Evolutionary conservation across 1,140 invertebrate species (phyloP), one percentile per base, ranked within the genome.

Genomic region (Manduca sexta): DNA sequence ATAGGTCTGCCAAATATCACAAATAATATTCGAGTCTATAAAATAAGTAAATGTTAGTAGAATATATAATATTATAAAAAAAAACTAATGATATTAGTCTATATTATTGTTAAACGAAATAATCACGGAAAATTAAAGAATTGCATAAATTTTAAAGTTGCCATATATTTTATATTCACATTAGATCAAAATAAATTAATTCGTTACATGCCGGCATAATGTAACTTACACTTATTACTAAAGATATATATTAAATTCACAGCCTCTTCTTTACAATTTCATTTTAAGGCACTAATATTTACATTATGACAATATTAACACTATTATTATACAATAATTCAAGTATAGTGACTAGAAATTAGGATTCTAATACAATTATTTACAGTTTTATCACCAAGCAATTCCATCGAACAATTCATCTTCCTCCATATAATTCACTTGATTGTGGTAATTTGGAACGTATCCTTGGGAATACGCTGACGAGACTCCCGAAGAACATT

Each of bases 381-480:
- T 82, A 67, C 84, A 83, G 43, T 88, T 76, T 79, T 93, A 92
- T 92, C 93, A 95, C 89, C 92, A 93, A 17, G 90, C 91, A 51
- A 95, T 93, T 40, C 91, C 92, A 67, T 95, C 93, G 3, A 96
- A 84, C 0, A 95, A 84, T 56, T 95, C 93, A 62, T 94, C 93
- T 58, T 95, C 93, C 56, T 95, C 70, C 56, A 81, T 71, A 39
- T 68, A 54, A 90, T 17, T 90, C 87, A 68, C 89, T 90, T 74
- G 92, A 88, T 35, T 61, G 26, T 80, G 57, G 40, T 71, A 65
- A 45, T 58, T 61, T 8, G 45, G 69, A 21, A 72, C 66, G 34
- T 69, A 80, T 34, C 74, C 17, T 80, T 34, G 43, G 6, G 82
- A 64, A 88, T 86, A 56, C 55, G 69, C 45, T 62, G 87, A 50